A percentile compares a stretch with the other conserved stretches of the same genome.
phyloP scores from a whole-genome alignment of 2,888 invertebrate species.

The Hemistola chrysoprasaria region DNA sequence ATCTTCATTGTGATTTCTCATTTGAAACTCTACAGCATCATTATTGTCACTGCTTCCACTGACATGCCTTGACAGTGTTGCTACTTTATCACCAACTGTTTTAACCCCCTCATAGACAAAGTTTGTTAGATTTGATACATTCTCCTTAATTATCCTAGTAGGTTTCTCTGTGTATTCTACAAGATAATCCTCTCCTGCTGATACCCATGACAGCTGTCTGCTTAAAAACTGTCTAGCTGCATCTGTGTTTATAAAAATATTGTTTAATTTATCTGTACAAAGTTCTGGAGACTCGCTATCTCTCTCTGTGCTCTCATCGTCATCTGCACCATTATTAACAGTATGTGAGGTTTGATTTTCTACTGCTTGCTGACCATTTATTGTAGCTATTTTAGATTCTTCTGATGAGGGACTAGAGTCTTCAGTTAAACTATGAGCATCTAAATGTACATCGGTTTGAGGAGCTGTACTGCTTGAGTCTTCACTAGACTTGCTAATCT shows the following conservation, averaged over 20 bases:
- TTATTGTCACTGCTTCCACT: slow-evolving; percentile 88
- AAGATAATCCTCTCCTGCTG: slow-evolving; percentile 85
- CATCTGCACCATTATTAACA: slow-evolving; percentile 41
- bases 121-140: slow-evolving; percentile 88
- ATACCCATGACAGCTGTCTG: slow-evolving; percentile 88
- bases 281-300: slow-evolving; percentile 49
- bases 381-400: slow-evolving; percentile 76
- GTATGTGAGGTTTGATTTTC: slow-evolving; percentile 44
- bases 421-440: slow-evolving; percentile 79
- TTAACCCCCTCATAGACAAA: slow-evolving; percentile 89
- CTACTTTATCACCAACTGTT: slow-evolving; percentile 88
- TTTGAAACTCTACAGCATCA: slow-evolving; percentile 76
- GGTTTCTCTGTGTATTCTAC: slow-evolving; percentile 86
- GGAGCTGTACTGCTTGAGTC: slow-evolving; percentile 83
- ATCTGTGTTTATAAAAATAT: slow-evolving; percentile 89
- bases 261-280: slow-evolving; percentile 78
- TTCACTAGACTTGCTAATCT: slow-evolving; percentile 82
- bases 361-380: slow-evolving; percentile 57
- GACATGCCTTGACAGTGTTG: slow-evolving; percentile 87
- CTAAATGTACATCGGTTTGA: slow-evolving; percentile 79
- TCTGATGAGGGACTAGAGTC: slow-evolving; percentile 82
- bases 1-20: slow-evolving; percentile 72
- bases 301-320: slow-evolving; percentile 50
- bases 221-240: slow-evolving; percentile 89
- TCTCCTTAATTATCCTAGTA: slow-evolving; percentile 86